Conservation (phyloP, 2,888 invertebrate species). For the Limnephilus lunatus region DNA sequence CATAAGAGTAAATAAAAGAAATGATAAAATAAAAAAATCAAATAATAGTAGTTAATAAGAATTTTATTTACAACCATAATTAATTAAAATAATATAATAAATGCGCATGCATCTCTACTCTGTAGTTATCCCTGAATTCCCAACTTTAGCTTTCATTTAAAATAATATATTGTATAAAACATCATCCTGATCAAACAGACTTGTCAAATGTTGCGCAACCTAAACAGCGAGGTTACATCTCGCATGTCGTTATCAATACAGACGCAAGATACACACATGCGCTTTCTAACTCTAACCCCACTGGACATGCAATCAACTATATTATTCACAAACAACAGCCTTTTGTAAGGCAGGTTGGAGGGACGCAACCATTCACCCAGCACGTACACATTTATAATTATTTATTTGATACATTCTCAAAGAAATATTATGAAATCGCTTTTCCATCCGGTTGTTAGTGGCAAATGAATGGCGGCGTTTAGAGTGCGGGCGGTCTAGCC, state of each 20-base stretch:
- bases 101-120: constrained; percentile 62
- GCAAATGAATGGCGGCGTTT: background rate
- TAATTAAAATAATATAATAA: constrained; percentile 63
- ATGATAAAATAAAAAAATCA: constrained; percentile 61
- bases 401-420: constrained; percentile 49
- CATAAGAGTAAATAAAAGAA: constrained; percentile 55
- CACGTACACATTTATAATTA: constrained; percentile 41
- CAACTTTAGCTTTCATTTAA: constrained; percentile 51
- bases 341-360: constrained; percentile 36
- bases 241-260: background rate
- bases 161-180: constrained; percentile 23
- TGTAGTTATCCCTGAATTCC: constrained; percentile 65
- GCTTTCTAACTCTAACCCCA: background rate
- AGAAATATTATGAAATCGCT: constrained; percentile 50
- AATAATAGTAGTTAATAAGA: constrained; percentile 62
- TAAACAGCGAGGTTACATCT: background rate
- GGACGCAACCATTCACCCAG: constrained; percentile 3
- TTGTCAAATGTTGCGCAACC: constrained; percentile 38
- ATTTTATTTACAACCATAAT: constrained; percentile 66
- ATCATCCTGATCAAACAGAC: constrained; percentile 20
- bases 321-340: constrained; percentile 34
- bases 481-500: background rate
- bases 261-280: background rate
- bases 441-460: background rate
- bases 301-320: constrained; percentile 24